A percentile compares a stretch with the other conserved stretches of the same genome.
phyloP scores from a whole-genome alignment of 2,113 vertebrate genomes.

The Pelmatolapia mariae region DNA sequence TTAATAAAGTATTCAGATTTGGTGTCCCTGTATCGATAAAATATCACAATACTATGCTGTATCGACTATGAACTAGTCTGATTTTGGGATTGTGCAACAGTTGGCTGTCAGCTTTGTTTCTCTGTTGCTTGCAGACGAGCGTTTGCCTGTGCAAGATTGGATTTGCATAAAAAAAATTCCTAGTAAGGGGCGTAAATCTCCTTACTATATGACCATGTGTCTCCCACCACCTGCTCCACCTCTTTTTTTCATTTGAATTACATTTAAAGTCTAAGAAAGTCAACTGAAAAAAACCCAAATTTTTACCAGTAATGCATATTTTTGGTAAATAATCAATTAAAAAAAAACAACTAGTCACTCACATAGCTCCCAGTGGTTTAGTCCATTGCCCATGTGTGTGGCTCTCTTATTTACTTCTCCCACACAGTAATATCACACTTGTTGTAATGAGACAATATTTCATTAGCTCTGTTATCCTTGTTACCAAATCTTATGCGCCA shows the following conservation, averaged over 20 bases:
- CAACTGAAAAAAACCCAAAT: fast-evolving
- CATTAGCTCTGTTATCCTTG: not conserved
- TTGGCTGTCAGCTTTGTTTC: not conserved
- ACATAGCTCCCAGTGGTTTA: not conserved
- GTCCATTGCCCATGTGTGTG: not conserved
- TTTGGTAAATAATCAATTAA: not conserved
- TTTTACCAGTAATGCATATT: not conserved
- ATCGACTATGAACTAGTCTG: not conserved
- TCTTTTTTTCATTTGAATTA: not conserved
- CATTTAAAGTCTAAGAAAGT: not conserved
- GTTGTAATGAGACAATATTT: not conserved
- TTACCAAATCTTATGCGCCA: not conserved
- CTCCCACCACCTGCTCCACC: not conserved
- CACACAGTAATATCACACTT: not conserved
- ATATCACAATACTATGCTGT: not conserved
- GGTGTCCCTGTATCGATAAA: not conserved
- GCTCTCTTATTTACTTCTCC: not conserved
- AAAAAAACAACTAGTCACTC: not conserved
- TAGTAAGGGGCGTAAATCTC: not conserved
- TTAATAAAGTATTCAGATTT: not conserved
- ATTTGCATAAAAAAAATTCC: not conserved
- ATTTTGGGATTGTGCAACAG: not conserved
- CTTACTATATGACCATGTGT: not conserved
- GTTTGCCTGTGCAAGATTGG: not conserved
- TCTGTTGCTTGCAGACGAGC: not conserved